Base-by-base conservation (phyloP, 2,888 invertebrate genomes). In the Cecidostiba fungosa region DNA sequence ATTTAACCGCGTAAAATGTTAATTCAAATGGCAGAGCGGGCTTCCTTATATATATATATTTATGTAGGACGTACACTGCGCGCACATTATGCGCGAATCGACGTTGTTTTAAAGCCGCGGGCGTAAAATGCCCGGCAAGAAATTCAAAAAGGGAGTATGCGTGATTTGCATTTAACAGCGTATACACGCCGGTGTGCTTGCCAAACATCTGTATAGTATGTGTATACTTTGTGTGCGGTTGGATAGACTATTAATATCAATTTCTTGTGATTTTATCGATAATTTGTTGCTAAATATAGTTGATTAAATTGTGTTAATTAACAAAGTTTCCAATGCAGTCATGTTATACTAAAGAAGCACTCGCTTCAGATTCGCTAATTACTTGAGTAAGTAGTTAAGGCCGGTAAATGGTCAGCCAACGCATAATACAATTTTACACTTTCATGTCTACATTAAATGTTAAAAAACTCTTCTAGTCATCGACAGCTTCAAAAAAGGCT, bases 131-230 rank as follows among this genome's bases (percentile, higher is more conserved):
- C 47, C 16, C 59, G 23, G 6, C 4, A n/a, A 43, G 43, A 74
- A 73, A 81, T 81, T 62, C n/a, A 62, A 74, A 81, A 74, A 79
- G 29, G 16, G 73, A 59, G 43, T 62, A 14, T 32, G 32, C 70
- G 59, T 83, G 70, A 77, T 83, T 83, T 83, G 43, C 82, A 77
- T 77, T 77, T 70, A 77, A 83, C 77, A 77, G n/a, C 43, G 10
- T 43, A 12, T 43, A 12, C 8, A 39, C 8, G 6, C 69, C 47
- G 39, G 69, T 62, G 62, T 54, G 59, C 50, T 77, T 77, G 82
- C 70, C 70, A 82, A 82, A 77, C 70, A 77, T 82, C 66, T 43
- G 16, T 54, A 54, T n/a, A n/a, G n/a, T n/a, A n/a, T n/a, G n/a
- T n/a, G 77, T 82, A 10, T 23, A 54, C 36, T 77, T 59, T 29